Evolutionary conservation across 2,888 invertebrate genomes (phyloP), one percentile per base, ranked within the genome.

Genomic region (Periphyllus acericola): DNA sequence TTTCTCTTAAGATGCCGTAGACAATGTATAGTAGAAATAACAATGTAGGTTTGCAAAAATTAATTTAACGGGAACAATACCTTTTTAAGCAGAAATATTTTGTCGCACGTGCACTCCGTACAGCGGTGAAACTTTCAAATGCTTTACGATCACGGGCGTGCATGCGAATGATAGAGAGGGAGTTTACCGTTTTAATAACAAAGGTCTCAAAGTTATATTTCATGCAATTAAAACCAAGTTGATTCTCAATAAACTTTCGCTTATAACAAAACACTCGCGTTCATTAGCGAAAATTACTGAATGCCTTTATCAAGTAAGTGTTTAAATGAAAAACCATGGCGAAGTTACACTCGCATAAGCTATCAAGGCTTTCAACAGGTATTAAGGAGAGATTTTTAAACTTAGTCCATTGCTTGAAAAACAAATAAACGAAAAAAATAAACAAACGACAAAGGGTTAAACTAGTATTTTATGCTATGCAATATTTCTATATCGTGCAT

Each of bases 221-320:
- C 36, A 6, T 2, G 80, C 80, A 87, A 87, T 87, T 87, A 87
- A 87, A 87, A 80, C 86, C 66, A 55, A 80, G 80, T 87, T 32
- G 86, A 80, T 86, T 86, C 79, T 86, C 86, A 32, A 87, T 87
- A 81, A 87, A 81, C 60, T 87, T 87, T 72, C 74, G 72, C 55
- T 87, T 40, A 74, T 74, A 60, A 46, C 55, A 60, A 66, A 87
- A 80, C 60, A 74, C 72, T 74, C 17, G 80, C 74, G 74, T 87
- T 87, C 55, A 80, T 80, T 80, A 87, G 40, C 60, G 74, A 25
- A 81, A 80, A 80, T 86, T 80, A 72, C 72, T 19, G 40, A 52
- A 84, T 46, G 66, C 46, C 60, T 75, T 76, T 76, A 40, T 40
- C 74, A 25, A 29, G 75, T 55, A 60, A 36, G 29, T n/a, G 74